Evolutionary conservation across 2,113 vertebrate genomes (phyloP).

Genomic region (Vireo altiloquus): DNA sequence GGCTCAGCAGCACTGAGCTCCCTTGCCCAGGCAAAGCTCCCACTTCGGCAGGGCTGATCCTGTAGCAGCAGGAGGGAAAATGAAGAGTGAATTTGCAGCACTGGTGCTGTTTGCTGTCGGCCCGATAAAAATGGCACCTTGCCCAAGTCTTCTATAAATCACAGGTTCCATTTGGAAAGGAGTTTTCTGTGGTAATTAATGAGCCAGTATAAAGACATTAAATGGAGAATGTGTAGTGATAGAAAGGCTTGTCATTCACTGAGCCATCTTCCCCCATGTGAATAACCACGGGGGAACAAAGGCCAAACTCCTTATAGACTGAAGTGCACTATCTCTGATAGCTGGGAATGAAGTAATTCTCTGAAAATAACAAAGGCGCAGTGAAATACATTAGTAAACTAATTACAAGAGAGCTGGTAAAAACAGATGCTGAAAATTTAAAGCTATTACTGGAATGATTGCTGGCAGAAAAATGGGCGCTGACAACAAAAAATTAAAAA

Average conservation of each 20-base stretch:
- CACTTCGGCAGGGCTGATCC: neutral
- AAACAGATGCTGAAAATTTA: slow-evolving; percentile 47
- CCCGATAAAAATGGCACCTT: slow-evolving; percentile 34
- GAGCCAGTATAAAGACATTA: slow-evolving; percentile 70
- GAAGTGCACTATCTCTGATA: slow-evolving; percentile 55
- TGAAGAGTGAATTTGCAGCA: neutral
- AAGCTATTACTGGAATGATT: slow-evolving; percentile 48
- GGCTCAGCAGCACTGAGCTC: neutral
- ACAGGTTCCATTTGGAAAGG: slow-evolving; percentile 50
- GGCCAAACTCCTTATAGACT: slow-evolving; percentile 60
- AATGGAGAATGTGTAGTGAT: slow-evolving; percentile 44
- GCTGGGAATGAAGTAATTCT: slow-evolving; percentile 56
- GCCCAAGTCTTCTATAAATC: slow-evolving; percentile 63
- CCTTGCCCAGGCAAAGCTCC: neutral
- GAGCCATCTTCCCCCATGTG: slow-evolving; percentile 59
- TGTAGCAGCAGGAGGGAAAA: neutral
- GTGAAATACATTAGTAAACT: slow-evolving; percentile 60
- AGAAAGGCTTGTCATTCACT: slow-evolving; percentile 58
- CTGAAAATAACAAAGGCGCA: slow-evolving; percentile 52
- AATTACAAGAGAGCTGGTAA: slow-evolving; percentile 58
- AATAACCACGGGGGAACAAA: slow-evolving; percentile 58
- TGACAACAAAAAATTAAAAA: slow-evolving; percentile 50
- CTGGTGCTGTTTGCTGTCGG: neutral
- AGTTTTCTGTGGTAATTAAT: slow-evolving; percentile 68
- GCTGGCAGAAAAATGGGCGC: slow-evolving; percentile 35